phyloP scores from a whole-genome alignment of 64 coral and sea anemone genomes.

The Porites lutea region DNA sequence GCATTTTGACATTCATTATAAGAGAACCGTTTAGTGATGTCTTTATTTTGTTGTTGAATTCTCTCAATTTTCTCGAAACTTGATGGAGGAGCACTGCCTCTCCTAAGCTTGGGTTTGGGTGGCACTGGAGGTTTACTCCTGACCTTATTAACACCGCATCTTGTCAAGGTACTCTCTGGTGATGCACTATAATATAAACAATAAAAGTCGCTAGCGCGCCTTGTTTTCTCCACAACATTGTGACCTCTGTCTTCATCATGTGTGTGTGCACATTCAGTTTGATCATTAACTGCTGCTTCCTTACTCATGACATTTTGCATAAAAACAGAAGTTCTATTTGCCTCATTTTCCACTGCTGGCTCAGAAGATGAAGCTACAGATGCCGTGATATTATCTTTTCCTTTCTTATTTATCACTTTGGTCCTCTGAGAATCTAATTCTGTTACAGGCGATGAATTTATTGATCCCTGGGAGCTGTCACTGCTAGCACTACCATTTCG shows the following conservation, averaged over 20 bases:
- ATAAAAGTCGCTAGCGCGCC: constrained; percentile 61
- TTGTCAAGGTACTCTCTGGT: constrained; percentile 54
- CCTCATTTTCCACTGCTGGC: background rate
- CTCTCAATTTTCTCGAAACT: constrained; percentile 24
- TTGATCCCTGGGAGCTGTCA: constrained; percentile 34
- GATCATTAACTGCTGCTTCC: background rate
- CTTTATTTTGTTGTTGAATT: background rate
- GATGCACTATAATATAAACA: constrained; percentile 72
- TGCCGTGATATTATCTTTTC: background rate
- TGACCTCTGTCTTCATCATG: constrained; percentile 4
- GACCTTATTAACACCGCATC: background rate
- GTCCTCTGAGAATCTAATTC: background rate
- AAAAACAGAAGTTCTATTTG: background rate
- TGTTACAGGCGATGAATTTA: constrained; percentile 5
- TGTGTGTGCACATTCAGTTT: background rate
- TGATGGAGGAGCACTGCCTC: constrained; percentile 42
- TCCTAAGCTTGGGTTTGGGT: constrained; percentile 49
- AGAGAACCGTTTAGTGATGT: constrained; percentile 32
- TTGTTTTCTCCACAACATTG: constrained; percentile 18
- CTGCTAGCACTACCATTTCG: constrained; percentile 33
- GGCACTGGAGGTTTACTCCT: constrained; percentile 48
- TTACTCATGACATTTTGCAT: constrained; percentile 36
- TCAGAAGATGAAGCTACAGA: background rate
- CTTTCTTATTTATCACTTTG: background rate
- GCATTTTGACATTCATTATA: constrained; percentile 22